Conservation (phyloP, 2,113 vertebrate genomes). For the Oreochromis niloticus region DNA sequence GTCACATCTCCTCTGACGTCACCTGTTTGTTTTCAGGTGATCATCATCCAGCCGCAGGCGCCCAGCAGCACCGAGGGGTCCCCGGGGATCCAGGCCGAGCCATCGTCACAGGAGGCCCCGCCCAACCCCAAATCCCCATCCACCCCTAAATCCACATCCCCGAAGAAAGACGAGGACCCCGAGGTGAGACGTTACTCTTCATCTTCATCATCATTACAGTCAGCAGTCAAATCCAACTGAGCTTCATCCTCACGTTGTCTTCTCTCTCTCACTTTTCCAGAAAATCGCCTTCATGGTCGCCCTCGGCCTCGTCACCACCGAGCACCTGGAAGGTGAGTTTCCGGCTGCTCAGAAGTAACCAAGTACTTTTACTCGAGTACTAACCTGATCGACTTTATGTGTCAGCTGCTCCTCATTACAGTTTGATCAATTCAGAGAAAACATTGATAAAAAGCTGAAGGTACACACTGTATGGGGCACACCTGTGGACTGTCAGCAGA, state of each 20-base stretch:
- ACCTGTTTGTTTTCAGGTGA: slow-evolving; percentile 75
- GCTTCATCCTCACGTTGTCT: not conserved
- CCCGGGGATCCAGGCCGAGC: slow-evolving; percentile 71
- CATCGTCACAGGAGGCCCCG: slow-evolving; percentile 73
- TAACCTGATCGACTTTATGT: not conserved
- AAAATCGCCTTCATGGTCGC: slow-evolving; percentile 99
- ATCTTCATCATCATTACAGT: not conserved
- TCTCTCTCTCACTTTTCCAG: slow-evolving; percentile 57
- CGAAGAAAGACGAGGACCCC: slow-evolving; percentile 79
- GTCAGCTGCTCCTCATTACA: not conserved
- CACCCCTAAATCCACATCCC: slow-evolving; percentile 72
- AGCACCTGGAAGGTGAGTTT: slow-evolving; percentile 91
- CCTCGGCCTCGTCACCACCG: slow-evolving; percentile 92
- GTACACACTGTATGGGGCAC: not conserved
- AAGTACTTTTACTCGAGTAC: not conserved
- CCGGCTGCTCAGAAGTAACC: not conserved
- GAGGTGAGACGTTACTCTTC: slow-evolving; percentile 60
- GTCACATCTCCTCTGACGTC: not conserved
- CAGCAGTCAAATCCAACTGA: not conserved
- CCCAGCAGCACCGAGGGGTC: slow-evolving; percentile 71
- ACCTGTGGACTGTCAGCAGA: not conserved
- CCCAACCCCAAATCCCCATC: slow-evolving; percentile 73
- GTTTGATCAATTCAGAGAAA: not conserved
- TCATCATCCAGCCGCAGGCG: slow-evolving; percentile 92
- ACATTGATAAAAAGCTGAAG: not conserved